Conservation (phyloP, 1,140 invertebrate species). For the Scaptodrosophila lebanonensis region DNA sequence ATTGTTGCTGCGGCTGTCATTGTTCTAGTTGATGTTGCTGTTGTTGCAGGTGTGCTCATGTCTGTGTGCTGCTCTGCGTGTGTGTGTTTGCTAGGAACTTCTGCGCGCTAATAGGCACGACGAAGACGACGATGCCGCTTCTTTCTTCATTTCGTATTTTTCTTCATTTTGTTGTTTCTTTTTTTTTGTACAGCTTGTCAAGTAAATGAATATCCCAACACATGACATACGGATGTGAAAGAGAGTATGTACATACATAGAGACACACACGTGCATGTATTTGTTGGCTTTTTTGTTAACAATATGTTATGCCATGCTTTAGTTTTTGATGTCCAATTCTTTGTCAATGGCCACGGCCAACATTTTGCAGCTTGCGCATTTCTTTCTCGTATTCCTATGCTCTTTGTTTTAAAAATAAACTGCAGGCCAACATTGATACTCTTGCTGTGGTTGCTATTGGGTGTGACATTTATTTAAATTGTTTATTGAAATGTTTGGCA, state of each 20-base stretch:
- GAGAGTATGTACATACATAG: too few relatives aligned
- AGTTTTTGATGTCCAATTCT: background rate
- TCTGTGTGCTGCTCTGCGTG: constrained; percentile 37
- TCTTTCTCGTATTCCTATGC: too few relatives aligned
- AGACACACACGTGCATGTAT: constrained; percentile 6
- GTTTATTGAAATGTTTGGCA: constrained; percentile 35
- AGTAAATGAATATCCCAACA: too few relatives aligned
- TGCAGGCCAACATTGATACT: too few relatives aligned
- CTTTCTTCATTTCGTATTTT: too few relatives aligned
- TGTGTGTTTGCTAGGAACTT: too few relatives aligned
- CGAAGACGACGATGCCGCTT: too few relatives aligned
- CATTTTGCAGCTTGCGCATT: too few relatives aligned
- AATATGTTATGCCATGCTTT: constrained; percentile 36
- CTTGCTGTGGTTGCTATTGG: too few relatives aligned
- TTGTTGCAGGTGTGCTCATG: constrained; percentile 15
- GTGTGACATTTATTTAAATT: constrained; percentile 10
- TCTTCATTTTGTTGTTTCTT: background rate
- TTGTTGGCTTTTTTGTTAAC: constrained; percentile 29
- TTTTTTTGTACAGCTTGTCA: background rate
- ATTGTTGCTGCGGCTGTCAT: constrained; percentile 2
- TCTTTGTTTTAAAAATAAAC: constrained; percentile 43
- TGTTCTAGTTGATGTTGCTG: constrained; percentile 17
- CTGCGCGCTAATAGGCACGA: too few relatives aligned
- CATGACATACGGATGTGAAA: too few relatives aligned
- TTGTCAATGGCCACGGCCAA: too few relatives aligned